These are phyloP conservation scores for Acleris emargana DNA, from an alignment of 2,888 invertebrate species.

Conservation along the genomic window DNA sequence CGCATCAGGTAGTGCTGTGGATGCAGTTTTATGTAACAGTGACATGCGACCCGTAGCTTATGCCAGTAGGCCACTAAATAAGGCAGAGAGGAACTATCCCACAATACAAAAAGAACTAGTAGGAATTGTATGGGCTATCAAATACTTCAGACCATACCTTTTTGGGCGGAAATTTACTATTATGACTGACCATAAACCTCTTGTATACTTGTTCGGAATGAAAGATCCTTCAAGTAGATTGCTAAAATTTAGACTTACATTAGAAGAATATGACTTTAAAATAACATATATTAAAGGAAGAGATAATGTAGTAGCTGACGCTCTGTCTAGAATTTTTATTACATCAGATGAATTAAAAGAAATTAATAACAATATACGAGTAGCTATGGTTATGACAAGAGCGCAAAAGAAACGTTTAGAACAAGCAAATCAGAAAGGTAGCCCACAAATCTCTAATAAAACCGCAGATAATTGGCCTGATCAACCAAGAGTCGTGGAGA, in stretches of 20 bases:
- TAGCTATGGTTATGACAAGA: constrained; percentile 24
- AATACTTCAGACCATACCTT: background rate
- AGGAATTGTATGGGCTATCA: constrained; percentile 33
- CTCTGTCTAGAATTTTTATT: constrained; percentile 25
- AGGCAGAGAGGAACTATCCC: too few relatives aligned
- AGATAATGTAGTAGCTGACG: constrained; percentile 32
- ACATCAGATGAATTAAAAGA: constrained; percentile 30
- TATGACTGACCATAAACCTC: constrained; percentile 35
- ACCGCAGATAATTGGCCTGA: constrained; percentile 35
- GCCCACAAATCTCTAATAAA: constrained; percentile 23
- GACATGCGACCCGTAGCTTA: too few relatives aligned
- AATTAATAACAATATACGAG: constrained; percentile 27
- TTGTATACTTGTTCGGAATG: constrained; percentile 34
- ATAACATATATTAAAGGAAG: constrained; percentile 21
- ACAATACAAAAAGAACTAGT: constrained; percentile 34
- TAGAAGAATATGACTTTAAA: constrained; percentile 13
- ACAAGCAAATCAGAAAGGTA: constrained; percentile 7
- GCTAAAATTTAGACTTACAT: constrained; percentile 28
- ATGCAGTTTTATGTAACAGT: background rate
- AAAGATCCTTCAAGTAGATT: constrained; percentile 37
- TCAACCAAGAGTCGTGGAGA: constrained; percentile 39
- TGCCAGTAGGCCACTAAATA: constrained; percentile 27
- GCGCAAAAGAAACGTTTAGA: constrained; percentile 31
- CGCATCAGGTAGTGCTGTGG: too few relatives aligned
- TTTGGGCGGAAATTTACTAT: constrained; percentile 6